A percentile compares a stretch with the other conserved stretches of the same genome.
Evolutionary conservation across 2,113 vertebrate species (phyloP).

Genomic region (Vireo altiloquus): DNA sequence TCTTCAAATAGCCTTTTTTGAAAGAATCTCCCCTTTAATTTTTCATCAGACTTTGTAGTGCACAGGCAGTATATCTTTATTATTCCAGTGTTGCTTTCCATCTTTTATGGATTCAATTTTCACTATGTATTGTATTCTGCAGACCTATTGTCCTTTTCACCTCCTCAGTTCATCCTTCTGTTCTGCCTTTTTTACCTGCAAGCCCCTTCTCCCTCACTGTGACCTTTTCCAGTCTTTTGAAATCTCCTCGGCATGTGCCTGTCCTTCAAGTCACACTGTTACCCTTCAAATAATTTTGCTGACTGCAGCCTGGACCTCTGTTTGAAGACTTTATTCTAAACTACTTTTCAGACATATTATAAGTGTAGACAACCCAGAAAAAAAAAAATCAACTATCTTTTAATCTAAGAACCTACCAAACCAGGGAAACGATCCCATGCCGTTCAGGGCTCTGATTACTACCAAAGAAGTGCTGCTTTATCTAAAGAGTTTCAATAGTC

Average conservation of each 20-base stretch:
- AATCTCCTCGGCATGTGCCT: not conserved
- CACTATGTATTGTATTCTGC: constrained; percentile 13
- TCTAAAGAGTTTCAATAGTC: constrained; percentile 7
- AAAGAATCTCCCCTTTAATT: constrained; percentile 15
- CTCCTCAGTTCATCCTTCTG: constrained; percentile 10
- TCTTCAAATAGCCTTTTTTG: constrained; percentile 10
- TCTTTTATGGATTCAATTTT: constrained; percentile 42
- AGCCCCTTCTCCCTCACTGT: constrained; percentile 14
- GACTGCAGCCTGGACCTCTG: constrained; percentile 14
- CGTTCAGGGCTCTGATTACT: not conserved
- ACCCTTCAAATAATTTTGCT: constrained; percentile 38
- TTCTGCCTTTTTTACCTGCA: not conserved
- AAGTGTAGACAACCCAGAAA: not conserved
- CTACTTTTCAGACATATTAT: constrained; percentile 16
- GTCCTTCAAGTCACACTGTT: constrained; percentile 13
- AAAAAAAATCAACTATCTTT: not conserved
- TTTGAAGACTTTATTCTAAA: constrained; percentile 47
- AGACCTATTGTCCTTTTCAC: constrained; percentile 52
- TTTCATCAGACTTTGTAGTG: constrained; percentile 11
- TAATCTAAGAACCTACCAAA: not conserved
- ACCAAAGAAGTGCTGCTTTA: not conserved
- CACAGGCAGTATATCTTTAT: constrained; percentile 25
- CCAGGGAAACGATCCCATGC: not conserved
- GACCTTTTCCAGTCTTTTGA: constrained; percentile 55
- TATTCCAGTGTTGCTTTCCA: constrained; percentile 34